These are phyloP conservation scores for Cosmorhoe ocellata DNA, from an alignment of 2,888 invertebrate species.

Conservation along the genomic window DNA sequence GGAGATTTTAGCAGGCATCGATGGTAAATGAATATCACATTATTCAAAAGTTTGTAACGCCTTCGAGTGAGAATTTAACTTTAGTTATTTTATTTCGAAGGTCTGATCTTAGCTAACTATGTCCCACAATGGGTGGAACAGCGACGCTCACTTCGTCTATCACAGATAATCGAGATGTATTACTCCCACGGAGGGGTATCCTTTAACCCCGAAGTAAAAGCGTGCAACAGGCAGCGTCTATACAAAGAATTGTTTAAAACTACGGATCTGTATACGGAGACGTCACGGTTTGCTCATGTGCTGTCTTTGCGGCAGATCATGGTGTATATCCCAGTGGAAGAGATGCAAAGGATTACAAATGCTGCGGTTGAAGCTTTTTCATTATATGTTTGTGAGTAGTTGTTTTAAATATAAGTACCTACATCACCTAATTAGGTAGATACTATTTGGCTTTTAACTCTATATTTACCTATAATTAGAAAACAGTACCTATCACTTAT, in stretches of 20 bases:
- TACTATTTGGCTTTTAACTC: no score
- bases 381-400: slow-evolving; percentile 74
- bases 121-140: slow-evolving; percentile 77
- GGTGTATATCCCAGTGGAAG: slow-evolving; percentile 66
- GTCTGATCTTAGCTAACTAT: slow-evolving; percentile 50
- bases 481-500: no score
- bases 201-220: slow-evolving; percentile 80
- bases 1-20: slow-evolving; percentile 86
- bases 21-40: slow-evolving; percentile 74
- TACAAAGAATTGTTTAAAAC: slow-evolving; percentile 66
- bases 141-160: slow-evolving; percentile 77
- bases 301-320: slow-evolving; percentile 68
- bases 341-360: slow-evolving; percentile 71
- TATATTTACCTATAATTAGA: no score
- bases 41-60: no score
- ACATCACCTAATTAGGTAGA: no score
- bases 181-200: slow-evolving; percentile 84
- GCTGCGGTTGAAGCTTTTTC: slow-evolving; percentile 76
- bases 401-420: no score
- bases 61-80: no score
- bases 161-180: slow-evolving; percentile 86
- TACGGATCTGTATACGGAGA: slow-evolving; percentile 64
- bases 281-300: slow-evolving; percentile 67
- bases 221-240: slow-evolving; percentile 79
- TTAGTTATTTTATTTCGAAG: slow-evolving; percentile 29